These are phyloP conservation scores for Crax fasciolata DNA, from an alignment of 2,797 vertebrate species.

Conservation along the genomic window DNA sequence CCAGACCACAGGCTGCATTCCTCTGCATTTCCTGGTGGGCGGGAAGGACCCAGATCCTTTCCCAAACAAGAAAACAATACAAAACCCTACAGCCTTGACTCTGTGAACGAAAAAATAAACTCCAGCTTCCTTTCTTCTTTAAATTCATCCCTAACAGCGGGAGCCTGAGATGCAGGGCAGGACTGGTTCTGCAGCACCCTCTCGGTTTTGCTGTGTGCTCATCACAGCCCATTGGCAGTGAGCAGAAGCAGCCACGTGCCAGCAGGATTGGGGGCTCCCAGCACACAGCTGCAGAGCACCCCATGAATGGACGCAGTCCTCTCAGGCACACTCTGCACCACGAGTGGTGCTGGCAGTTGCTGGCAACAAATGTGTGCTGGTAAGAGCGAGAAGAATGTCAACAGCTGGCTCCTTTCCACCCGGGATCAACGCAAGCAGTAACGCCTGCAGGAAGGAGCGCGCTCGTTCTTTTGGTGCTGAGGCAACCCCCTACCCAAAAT, in stretches of 20 bases:
- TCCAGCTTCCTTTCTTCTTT: background rate
- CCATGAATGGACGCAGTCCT: background rate
- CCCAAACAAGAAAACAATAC: background rate
- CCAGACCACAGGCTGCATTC: background rate
- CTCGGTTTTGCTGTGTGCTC: background rate
- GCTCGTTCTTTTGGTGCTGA: background rate
- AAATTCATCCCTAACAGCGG: background rate
- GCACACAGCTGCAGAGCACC: fast-evolving
- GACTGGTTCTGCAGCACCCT: background rate
- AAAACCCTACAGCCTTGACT: background rate
- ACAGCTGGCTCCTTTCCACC: conserved; percentile 18
- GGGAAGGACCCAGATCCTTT: background rate
- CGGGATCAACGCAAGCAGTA: background rate
- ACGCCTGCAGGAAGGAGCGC: background rate
- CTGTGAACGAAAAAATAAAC: background rate
- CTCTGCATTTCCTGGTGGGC: background rate
- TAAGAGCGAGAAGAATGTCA: background rate
- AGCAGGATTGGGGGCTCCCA: background rate
- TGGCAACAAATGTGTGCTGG: background rate
- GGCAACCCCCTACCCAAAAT: background rate
- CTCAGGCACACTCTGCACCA: fast-evolving
- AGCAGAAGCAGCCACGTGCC: conserved; percentile 27
- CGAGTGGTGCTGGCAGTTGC: background rate
- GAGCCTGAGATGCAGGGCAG: background rate
- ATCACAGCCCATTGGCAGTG: background rate